Evolutionary conservation across 2,888 invertebrate genomes (phyloP).

Genomic region (Oxytorus armatus): DNA sequence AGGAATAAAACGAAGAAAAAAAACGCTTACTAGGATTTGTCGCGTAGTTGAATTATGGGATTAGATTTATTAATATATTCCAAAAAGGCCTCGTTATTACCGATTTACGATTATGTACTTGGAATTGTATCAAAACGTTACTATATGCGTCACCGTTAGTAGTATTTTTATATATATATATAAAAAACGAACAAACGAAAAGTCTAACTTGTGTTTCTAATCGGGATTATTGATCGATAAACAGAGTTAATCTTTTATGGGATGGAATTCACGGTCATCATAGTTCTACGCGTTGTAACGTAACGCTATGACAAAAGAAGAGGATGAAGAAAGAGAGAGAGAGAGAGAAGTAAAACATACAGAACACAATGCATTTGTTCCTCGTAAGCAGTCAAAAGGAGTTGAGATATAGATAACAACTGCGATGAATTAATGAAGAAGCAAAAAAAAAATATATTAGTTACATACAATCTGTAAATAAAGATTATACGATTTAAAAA

Average conservation of each 20-base stretch:
- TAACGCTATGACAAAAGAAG: constrained; percentile 58
- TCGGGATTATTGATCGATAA: constrained; percentile 68
- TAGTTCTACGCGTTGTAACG: constrained; percentile 56
- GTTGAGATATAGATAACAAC: constrained; percentile 52
- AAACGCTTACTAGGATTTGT: constrained; percentile 73
- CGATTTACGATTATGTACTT: constrained; percentile 73
- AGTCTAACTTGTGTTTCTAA: too few relatives aligned
- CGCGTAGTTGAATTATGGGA: constrained; percentile 71
- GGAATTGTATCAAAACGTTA: constrained; percentile 78
- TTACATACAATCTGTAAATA: constrained; percentile 71
- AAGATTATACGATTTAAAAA: constrained; percentile 63
- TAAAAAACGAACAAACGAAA: too few relatives aligned
- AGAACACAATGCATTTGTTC: constrained; percentile 67
- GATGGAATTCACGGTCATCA: constrained; percentile 53
- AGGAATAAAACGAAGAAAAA: constrained; percentile 32
- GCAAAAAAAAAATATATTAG: constrained; percentile 56
- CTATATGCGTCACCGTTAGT: constrained; percentile 76
- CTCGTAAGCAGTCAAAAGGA: constrained; percentile 64
- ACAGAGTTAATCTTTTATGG: constrained; percentile 50
- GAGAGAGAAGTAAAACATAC: constrained; percentile 47
- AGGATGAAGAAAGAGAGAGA: constrained; percentile 17
- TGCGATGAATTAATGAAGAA: constrained; percentile 60
- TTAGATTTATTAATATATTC: constrained; percentile 70
- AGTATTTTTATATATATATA: constrained; percentile 82
- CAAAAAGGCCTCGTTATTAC: constrained; percentile 70